Evolutionary conservation across 2,888 invertebrate genomes (phyloP).

Genomic region (Parnassius glacialis): DNA sequence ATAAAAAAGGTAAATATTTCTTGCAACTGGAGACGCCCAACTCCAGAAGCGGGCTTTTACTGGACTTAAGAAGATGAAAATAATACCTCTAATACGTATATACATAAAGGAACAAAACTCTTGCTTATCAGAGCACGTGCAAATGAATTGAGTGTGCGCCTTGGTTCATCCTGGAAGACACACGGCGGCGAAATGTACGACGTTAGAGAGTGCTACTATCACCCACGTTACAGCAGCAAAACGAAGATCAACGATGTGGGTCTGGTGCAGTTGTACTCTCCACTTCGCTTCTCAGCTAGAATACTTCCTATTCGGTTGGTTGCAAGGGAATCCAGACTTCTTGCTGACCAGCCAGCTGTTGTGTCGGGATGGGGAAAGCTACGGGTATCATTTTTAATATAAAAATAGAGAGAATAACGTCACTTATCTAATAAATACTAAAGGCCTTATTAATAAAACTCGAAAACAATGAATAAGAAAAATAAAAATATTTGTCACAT

Average conservation of each 20-base stretch:
- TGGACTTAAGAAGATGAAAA: too few relatives aligned
- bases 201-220: conserved; percentile 63
- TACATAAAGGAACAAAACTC: neutral
- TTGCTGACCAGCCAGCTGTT: conserved; percentile 55
- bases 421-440: too few relatives aligned
- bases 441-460: too few relatives aligned
- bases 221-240: conserved; percentile 67
- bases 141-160: conserved; percentile 65
- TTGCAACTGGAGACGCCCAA: too few relatives aligned
- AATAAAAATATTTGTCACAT: too few relatives aligned
- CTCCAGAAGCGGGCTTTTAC: too few relatives aligned
- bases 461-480: too few relatives aligned
- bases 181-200: conserved; percentile 75
- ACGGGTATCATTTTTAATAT: conserved; percentile 39
- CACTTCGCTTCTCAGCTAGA: conserved; percentile 61
- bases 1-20: too few relatives aligned
- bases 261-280: conserved; percentile 62
- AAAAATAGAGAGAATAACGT: too few relatives aligned
- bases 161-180: conserved; percentile 75
- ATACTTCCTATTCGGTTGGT: conserved; percentile 64
- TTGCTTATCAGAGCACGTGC: conserved; percentile 49
- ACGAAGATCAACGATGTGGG: conserved; percentile 73
- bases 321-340: conserved; percentile 45
- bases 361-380: conserved; percentile 76
- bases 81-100: too few relatives aligned